Evolutionary conservation across 1,140 invertebrate species (phyloP), one percentile per base, ranked within the genome.

Genomic region (Aphidius gifuensis): DNA sequence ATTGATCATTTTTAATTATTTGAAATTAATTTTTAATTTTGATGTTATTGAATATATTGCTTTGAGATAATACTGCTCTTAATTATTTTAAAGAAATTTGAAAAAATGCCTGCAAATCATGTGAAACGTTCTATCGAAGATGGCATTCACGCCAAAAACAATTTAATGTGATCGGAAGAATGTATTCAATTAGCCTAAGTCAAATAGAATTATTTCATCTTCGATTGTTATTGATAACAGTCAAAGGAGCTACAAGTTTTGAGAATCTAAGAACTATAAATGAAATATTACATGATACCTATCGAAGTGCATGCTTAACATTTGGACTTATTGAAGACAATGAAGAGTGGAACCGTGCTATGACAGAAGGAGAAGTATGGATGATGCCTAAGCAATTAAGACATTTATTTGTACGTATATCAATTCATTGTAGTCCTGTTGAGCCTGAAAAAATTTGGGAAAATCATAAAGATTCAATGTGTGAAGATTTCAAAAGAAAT

Each of bases 101-200:
- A n/a, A n/a, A n/a, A n/a, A n/a, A n/a, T n/a, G n/a, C n/a, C n/a
- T n/a, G n/a, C n/a, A n/a, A n/a, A n/a, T n/a, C n/a, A n/a, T n/a
- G n/a, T n/a, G n/a, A n/a, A n/a, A n/a, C n/a, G n/a, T n/a, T n/a
- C n/a, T n/a, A n/a, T n/a, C n/a, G n/a, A n/a, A n/a, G n/a, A 45
- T 68, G 46, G 61, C 21, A 62, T 53, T 62, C 64, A 21, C 66
- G 63, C 8, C 59, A 67, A 60, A 16, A 50, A 56, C 5, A 38
- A 45, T 40, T 57, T 40, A 57, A n/a, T n/a, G n/a, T n/a, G n/a
- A n/a, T n/a, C n/a, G n/a, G n/a, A n/a, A n/a, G n/a, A n/a, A n/a
- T n/a, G 60, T 67, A 64, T 60, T 60, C 62, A 39, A 32, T 67
- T n/a, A 62, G 55, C 64, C 66, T 63, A 42, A 55, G 49, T 11